phyloP scores from a whole-genome alignment of 2,797 vertebrate species.

The Poecile montanus region DNA sequence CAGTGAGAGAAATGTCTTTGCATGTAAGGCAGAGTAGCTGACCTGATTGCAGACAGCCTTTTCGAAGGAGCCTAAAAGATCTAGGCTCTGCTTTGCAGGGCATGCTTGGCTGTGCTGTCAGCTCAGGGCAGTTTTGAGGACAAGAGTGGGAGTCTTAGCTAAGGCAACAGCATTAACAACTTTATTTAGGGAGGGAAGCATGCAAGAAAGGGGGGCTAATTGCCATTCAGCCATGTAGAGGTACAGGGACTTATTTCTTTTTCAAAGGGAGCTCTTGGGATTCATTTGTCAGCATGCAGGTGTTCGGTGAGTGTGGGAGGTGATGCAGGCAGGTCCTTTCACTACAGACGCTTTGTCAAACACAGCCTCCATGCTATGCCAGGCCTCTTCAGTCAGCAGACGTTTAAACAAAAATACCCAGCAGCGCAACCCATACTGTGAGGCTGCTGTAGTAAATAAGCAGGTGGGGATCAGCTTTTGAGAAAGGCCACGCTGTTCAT shows the following conservation, averaged over 20 bases:
- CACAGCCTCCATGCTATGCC: background rate
- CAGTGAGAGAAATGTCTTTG: background rate
- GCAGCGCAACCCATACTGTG: background rate
- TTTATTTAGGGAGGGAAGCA: background rate
- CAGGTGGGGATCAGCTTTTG: slow-evolving; percentile 5
- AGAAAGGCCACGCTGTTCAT: slow-evolving; percentile 6
- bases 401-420: slow-evolving; percentile 1
- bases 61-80: background rate
- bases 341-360: background rate
- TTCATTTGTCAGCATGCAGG: background rate
- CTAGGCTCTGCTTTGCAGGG: background rate
- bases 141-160: background rate
- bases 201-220: background rate
- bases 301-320: background rate
- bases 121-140: background rate
- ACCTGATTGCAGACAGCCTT: background rate
- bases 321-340: background rate
- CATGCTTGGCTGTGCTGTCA: background rate
- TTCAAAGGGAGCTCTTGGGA: background rate
- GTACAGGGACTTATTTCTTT: background rate
- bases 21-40: background rate
- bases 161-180: background rate
- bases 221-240: background rate
- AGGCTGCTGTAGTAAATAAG: slow-evolving; percentile 39
- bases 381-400: slow-evolving; percentile 25